Evolutionary conservation across 1,140 invertebrate genomes (phyloP), one percentile per base, ranked within the genome.

Genomic region (Centruroides vittatus): DNA sequence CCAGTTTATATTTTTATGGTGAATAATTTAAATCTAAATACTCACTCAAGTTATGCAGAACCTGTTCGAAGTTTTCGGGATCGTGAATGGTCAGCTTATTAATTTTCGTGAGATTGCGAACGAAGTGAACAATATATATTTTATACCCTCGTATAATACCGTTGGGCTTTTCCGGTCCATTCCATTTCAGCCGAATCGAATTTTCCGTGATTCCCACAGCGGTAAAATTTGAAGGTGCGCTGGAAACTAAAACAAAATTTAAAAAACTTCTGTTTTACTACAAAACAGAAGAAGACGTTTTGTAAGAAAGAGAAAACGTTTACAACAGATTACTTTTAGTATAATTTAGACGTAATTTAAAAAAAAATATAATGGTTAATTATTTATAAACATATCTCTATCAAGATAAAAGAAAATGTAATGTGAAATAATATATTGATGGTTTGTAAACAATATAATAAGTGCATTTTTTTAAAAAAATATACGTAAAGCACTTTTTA

Each of bases 101-200:
- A 52, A 65, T 64, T 48, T 69, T 65, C 35, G 66, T 69, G 36
- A 59, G 13, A 65, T 69, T 69, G 35, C 48, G 56, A 9, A 57
- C 60, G 3, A 62, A 54, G 60, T 69, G 60, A 34, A 65, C 61
- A 61, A 67, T 65, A 66, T 65, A 67, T 59, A 70, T 65, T 35
- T 61, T 55, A 63, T 65, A 69, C 35, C 67, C 68, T 56, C 51
- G 54, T 53, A 69, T 62, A 47, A 65, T 59, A 57, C 84, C 86
- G 74, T 86, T 86, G 50, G 82, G 80, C 67, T 79, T 77, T 66
- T 80, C 78, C 49, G 89, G 89, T 72, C 84, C 82, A 68, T 76
- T 76, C 89, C 89, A 93, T 67, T 80, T 81, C 67, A 93, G 77
- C 61, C 83, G 82, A 65, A 92, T 84, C 70, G 84, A 84, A 53